phyloP scores from a whole-genome alignment of 1,140 invertebrate genomes.

The Drosophila lacertosa region DNA sequence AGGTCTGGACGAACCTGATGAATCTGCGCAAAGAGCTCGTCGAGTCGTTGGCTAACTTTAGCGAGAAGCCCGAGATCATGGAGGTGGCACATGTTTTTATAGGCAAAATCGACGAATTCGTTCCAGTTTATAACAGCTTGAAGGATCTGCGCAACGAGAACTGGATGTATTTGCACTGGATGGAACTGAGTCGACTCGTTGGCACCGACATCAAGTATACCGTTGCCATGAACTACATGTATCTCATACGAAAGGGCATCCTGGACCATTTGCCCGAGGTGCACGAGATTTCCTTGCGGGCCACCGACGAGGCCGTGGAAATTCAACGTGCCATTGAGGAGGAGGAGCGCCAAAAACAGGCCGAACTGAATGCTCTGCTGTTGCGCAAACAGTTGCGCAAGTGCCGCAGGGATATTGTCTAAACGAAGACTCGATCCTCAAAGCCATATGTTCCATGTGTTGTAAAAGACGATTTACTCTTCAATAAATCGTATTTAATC shows the following conservation, averaged over 20 bases:
- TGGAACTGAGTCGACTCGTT: slow-evolving; percentile 51
- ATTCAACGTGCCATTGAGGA: slow-evolving; percentile 60
- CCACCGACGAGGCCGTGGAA: slow-evolving; percentile 68
- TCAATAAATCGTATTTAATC: slow-evolving; percentile 3
- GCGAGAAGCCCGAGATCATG: slow-evolving; percentile 72
- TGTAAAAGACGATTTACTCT: not conserved
- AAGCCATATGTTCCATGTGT: not conserved
- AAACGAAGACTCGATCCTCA: not conserved
- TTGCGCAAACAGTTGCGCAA: slow-evolving; percentile 75
- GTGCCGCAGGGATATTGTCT: slow-evolving; percentile 75
- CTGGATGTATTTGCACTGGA: slow-evolving; percentile 78
- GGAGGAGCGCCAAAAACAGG: slow-evolving; percentile 65
- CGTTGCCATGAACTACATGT: slow-evolving; percentile 66
- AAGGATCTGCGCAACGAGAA: slow-evolving; percentile 76
- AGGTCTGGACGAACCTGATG: slow-evolving; percentile 58
- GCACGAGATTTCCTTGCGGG: slow-evolving; percentile 62
- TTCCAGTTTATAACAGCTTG: slow-evolving; percentile 66
- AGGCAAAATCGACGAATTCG: slow-evolving; percentile 57
- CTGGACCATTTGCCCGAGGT: slow-evolving; percentile 62
- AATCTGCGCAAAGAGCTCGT: slow-evolving; percentile 45
- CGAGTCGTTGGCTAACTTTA: slow-evolving; percentile 52
- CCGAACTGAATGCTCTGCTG: slow-evolving; percentile 59
- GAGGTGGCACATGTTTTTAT: slow-evolving; percentile 65
- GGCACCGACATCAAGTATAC: slow-evolving; percentile 74
- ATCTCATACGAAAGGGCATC: slow-evolving; percentile 73